A percentile compares a stretch with the other conserved stretches of the same genome.
phyloP scores from a whole-genome alignment of 1,140 invertebrate genomes.

The Elymnias hypermnestra region DNA sequence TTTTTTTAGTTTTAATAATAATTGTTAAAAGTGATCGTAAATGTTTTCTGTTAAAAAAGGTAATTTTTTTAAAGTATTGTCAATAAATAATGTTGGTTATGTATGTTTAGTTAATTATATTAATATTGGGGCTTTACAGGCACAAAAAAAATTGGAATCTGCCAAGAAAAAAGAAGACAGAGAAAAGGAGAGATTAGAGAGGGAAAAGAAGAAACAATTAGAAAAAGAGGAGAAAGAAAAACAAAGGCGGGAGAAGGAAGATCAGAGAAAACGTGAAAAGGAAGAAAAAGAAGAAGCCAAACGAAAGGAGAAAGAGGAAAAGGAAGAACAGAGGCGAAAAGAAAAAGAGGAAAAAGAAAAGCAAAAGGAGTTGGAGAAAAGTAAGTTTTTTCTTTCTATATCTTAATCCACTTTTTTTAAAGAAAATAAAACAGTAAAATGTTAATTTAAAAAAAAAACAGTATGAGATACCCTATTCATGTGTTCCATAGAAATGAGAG shows the following conservation, averaged over 20 bases:
- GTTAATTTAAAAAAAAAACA: constrained; percentile 1
- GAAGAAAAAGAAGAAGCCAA: constrained; percentile 64
- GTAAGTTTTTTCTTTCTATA: constrained; percentile 29
- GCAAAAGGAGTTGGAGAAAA: constrained; percentile 66
- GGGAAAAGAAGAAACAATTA: constrained; percentile 63
- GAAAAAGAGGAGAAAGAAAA: constrained; percentile 61
- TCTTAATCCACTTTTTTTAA: not conserved
- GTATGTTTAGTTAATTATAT: no score
- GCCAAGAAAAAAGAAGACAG: constrained; percentile 62
- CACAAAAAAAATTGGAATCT: constrained; percentile 73
- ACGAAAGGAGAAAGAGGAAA: constrained; percentile 57
- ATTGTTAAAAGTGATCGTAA: no score
- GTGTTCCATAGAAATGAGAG: constrained; percentile 39
- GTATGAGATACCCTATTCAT: constrained; percentile 1
- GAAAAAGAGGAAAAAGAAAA: constrained; percentile 76
- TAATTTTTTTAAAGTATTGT: no score
- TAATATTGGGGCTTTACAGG: no score
- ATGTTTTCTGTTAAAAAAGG: no score
- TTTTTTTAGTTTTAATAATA: no score
- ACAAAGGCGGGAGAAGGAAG: constrained; percentile 62
- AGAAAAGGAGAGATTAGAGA: constrained; percentile 72
- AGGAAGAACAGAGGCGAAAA: constrained; percentile 72
- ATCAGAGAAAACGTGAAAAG: constrained; percentile 59
- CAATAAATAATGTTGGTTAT: no score
- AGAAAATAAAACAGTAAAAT: not conserved